Base-by-base conservation (phyloP, 2,797 vertebrate species). In the Otolemur crassicaudatus region DNA sequence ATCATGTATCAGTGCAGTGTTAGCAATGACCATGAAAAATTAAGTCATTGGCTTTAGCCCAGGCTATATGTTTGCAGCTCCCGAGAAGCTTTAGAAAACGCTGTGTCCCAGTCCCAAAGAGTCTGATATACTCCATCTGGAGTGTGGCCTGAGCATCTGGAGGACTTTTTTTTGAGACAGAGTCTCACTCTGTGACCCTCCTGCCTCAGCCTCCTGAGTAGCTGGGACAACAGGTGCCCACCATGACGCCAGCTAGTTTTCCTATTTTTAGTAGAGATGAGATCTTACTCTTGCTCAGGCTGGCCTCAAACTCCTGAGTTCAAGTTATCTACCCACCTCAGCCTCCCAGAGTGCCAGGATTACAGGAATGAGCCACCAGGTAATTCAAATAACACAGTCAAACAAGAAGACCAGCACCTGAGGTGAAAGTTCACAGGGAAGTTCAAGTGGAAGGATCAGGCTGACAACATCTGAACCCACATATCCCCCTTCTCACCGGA, bases 71-170 rank as follows among this genome's bases (percentile, higher is more conserved):
- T 92, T n/a, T 82, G 27, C 27, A 86, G 16, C 25, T 86, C 69
- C 53, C 80, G 49, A 17, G 29, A 49, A 88, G 92, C 84, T 95
- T 96, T 63, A 43, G 73, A 86, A 93, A 89, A n/a, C 90, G 43
- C 19, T 75, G 23, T 49, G 53, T 65, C 77, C 69, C 20, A 76
- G 14, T 31, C 31, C 25, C 14, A 53, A 17, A 79, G 25, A 82
- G 29, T 72, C 72, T 87, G 61, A 73, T 53, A 29, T 34, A 75
- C 81, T 19, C 85, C 23, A n/a, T 61, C 37, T 81, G 23, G 53
- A 23, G 5, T 65, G 61, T 60, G 16, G 12, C n/a, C 12, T 85
- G 7, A 43, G n/a, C 43, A 67, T 46, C 31, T 46, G 43, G 22
- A 86, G 53, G 56, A 76, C 92, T 87, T 23, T 5, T 53, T 53